phyloP scores from a whole-genome alignment of 1,140 invertebrate species.

The Gonatopus flavifemur region DNA sequence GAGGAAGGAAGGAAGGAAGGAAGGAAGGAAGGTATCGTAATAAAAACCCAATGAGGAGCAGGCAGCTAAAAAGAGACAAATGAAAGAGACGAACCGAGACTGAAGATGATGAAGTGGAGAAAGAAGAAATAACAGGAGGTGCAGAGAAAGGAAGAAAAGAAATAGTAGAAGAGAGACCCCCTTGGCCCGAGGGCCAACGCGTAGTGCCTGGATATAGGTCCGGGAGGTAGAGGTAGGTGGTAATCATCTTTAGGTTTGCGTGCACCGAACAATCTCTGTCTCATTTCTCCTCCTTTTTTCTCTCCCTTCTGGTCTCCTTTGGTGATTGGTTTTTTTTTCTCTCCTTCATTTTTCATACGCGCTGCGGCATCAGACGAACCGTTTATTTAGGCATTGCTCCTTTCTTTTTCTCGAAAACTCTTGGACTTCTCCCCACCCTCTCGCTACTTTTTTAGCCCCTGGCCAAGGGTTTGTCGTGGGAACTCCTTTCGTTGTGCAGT shows the following conservation, averaged over 20 bases:
- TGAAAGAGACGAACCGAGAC: background rate
- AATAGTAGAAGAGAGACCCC: background rate
- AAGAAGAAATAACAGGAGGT: too few species aligned
- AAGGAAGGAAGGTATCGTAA: conserved; percentile 15
- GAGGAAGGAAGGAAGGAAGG: background rate
- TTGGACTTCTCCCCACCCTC: conserved; percentile 5
- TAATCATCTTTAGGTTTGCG: conserved; percentile 55
- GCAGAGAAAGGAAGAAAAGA: background rate
- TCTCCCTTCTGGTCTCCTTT: background rate
- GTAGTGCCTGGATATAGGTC: conserved; percentile 27
- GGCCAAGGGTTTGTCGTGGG: conserved; percentile 19
- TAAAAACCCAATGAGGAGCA: too few species aligned
- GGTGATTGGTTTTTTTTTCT: background rate
- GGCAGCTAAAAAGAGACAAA: background rate
- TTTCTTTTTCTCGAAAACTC: background rate
- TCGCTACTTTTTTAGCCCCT: conserved; percentile 15
- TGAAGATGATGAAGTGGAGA: background rate
- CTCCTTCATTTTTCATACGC: conserved; percentile 48
- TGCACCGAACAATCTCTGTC: conserved; percentile 42
- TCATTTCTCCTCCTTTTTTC: background rate
- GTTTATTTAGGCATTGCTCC: conserved; percentile 51
- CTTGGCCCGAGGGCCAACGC: conserved; percentile 22
- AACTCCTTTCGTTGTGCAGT: too few species aligned
- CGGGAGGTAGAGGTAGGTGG: conserved; percentile 41
- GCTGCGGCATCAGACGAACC: conserved; percentile 34